Percentiles rank a stretch among this genome's conserved stretches.
These are phyloP conservation scores for Macrotrachela quadricornifera DNA, from an alignment of 1,140 invertebrate species.

Conservation along the genomic window DNA sequence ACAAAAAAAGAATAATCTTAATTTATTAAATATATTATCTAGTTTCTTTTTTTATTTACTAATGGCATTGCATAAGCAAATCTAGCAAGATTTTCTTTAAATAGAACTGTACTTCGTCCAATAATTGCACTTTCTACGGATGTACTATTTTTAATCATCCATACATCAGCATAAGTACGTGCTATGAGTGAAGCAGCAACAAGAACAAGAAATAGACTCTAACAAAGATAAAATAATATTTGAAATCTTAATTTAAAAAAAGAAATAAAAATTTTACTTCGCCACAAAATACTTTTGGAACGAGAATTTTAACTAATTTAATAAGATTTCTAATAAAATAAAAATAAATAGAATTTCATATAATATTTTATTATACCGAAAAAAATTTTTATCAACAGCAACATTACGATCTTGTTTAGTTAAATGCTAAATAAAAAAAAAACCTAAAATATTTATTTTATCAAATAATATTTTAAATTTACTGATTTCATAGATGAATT, in stretches of 20 bases:
- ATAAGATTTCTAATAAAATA: constrained; percentile 39
- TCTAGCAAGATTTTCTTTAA: constrained; percentile 48
- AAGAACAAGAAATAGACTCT: constrained; percentile 41
- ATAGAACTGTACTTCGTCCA: constrained; percentile 51
- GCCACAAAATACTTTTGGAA: constrained; percentile 43
- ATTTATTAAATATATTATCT: constrained; percentile 6
- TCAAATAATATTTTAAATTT: no score
- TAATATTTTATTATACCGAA: not conserved
- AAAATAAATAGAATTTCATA: constrained; percentile 18
- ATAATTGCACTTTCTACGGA: constrained; percentile 83
- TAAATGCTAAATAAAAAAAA: no score
- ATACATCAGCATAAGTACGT: constrained; percentile 78
- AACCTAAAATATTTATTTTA: no score
- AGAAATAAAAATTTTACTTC: constrained; percentile 22
- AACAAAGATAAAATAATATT: not conserved
- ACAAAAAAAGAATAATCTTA: constrained; percentile 14
- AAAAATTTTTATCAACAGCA: constrained; percentile 2
- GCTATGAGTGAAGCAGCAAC: constrained; percentile 59
- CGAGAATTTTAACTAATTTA: constrained; percentile 53
- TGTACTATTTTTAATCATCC: constrained; percentile 82
- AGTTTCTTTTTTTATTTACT: constrained; percentile 33
- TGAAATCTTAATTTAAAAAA: not conserved
- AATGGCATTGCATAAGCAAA: constrained; percentile 59
- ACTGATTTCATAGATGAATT: no score
- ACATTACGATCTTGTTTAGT: not conserved